Evolutionary conservation across 2,797 vertebrate genomes (phyloP), one percentile per base, ranked within the genome.

Genomic region (Crax fasciolata): DNA sequence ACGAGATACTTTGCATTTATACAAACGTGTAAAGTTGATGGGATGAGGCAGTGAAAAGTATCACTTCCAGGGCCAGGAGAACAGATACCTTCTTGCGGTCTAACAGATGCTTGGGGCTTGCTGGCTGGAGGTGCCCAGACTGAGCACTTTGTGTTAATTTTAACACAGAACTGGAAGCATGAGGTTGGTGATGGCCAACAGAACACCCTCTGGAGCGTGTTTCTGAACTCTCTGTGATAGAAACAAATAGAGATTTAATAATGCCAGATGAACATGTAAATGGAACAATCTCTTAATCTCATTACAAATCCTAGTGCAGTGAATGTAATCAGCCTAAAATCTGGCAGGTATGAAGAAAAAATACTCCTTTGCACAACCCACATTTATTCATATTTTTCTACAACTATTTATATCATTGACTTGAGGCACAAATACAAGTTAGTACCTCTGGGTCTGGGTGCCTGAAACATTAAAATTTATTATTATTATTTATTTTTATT

Each of bases 401-500:
- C 44, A 93, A 59, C 65, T 84, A 61, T 84, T 93, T 81, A 90
- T 89, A 68, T 72, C 54, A 30, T 49, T 91, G 84, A 93, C 79
- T 95, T 32, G 74, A 94, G 91, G 74, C 87, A 88, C 80, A 88
- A 94, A 82, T 71, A 68, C 61, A 86, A 70, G 55, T 71, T 88
- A 82, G 39, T 94, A 89, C 83, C 39, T 96, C 93, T 85, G 79
- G 89, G 89, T 52, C 83, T 52, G 81, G 62, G 46, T 95, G 82
- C 68, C 90, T 93, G 84, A 77, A 87, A 55, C 85, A 95, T 94
- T 91, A 95, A 94, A 97, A 97, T 96, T 92, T 94, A 96, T 96
- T 87, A 93, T 97, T 96, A 96, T 91, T 95, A 95, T 96, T 96
- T 95, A 92, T 97, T 97, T 97, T 96, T 96, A 96, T 96, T 96